phyloP scores from a whole-genome alignment of 2,888 invertebrate species.

The Dyspetes luteomarginatus region DNA sequence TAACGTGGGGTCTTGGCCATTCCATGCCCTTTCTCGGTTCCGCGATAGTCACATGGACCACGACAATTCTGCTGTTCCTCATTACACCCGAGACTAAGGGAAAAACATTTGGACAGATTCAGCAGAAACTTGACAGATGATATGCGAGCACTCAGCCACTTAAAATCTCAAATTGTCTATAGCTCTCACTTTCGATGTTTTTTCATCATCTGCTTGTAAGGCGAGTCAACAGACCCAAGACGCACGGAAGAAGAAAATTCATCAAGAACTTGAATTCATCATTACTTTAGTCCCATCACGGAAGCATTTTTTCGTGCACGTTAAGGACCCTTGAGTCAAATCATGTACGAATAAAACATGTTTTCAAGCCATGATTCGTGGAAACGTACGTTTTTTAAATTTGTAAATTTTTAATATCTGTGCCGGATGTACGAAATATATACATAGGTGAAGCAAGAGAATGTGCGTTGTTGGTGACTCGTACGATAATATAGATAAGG shows the following conservation, averaged over 20 bases:
- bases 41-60: conserved; percentile 58
- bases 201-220: too few species aligned
- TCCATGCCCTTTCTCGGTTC: conserved; percentile 71
- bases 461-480: too few species aligned
- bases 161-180: background rate
- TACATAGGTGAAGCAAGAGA: background rate
- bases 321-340: too few species aligned
- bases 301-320: too few species aligned
- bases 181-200: too few species aligned
- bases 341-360: background rate
- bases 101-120: conserved; percentile 74
- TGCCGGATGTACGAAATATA: too few species aligned
- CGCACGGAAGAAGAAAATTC: background rate
- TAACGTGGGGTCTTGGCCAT: conserved; percentile 71
- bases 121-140: conserved; percentile 69
- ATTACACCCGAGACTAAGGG: conserved; percentile 76
- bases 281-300: background rate
- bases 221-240: background rate
- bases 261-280: background rate
- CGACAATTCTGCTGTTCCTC: conserved; percentile 59
- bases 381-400: background rate
- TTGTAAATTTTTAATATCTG: too few species aligned
- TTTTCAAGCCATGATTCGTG: background rate
- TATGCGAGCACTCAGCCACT: background rate
- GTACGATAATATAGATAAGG: too few species aligned